Base-by-base conservation (phyloP, 1,140 invertebrate species). In the Tetramorium parvispinum region DNA sequence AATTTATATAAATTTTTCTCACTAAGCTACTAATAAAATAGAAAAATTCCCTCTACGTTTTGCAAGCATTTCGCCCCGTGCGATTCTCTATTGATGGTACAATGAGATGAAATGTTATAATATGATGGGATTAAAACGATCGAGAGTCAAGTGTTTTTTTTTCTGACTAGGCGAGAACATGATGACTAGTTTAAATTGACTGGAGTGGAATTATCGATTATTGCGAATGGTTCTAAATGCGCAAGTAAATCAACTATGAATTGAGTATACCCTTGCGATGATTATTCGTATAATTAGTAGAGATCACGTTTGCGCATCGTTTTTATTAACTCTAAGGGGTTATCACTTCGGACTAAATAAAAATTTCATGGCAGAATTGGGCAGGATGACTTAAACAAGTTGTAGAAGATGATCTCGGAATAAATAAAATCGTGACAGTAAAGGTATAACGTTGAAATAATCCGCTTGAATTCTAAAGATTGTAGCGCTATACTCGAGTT, bases 401-500 rank as follows among this genome's bases (percentile, higher is more conserved):
- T 76, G 10, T 57, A 68, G 32, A 73, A 51, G 55, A 88, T 77
- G 71, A 27, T 49, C 57, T 59, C 16, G 53, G 43, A 49, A 16
- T 53, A 37, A 76, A 82, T 66, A 68, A 78, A 78, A 81, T 27
- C 81, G 70, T 40, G 59, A 77, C 71, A 24, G 24, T 46, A 37
- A 59, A 16, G 27, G 11, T 53, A 61, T 37, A 57, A 32, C 32
- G 53, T 75, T 53, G 49, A 85, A 85, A 73, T 51, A 87, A 85
- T 85, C 63, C 81, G 46, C 32, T 78, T 46, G 71, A 49, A 65
- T 78, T 77, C 46, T 77, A 71, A 27, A 40, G 63, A 77, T 77
- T 88, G n/a, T 79, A 68, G 46, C 82, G 59, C 83, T 91, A 90
- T 61, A 73, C 61, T 90, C 86, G 81, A 90, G 89, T 91, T 86